Percentiles rank a stretch among this genome's conserved stretches.
Evolutionary conservation across 30 jellyfish, hydroid and myxozoan species (phyloP).

Genomic region (Catostylus mosaicus): DNA sequence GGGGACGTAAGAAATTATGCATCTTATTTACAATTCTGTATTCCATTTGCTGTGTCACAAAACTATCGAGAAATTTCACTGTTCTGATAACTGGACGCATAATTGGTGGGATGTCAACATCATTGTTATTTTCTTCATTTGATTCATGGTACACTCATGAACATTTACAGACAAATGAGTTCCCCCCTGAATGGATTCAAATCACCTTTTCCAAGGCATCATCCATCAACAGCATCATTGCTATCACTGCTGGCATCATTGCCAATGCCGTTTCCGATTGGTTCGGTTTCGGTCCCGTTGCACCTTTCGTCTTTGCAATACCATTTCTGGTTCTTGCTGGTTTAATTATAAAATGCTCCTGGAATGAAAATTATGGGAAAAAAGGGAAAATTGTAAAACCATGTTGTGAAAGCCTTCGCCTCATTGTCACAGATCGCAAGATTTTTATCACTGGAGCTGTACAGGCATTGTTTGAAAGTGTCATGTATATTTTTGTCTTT

Average conservation of each 20-base stretch:
- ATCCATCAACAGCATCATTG: constrained; percentile 79
- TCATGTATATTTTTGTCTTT: constrained; percentile 93
- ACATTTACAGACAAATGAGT: constrained; percentile 77
- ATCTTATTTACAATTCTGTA: constrained; percentile 80
- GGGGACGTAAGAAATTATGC: constrained; percentile 92
- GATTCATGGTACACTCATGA: constrained; percentile 97
- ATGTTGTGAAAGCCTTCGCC: constrained; percentile 80
- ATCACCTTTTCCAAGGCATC: constrained; percentile 90
- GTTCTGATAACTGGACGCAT: constrained; percentile 84
- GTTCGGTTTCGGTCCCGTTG: constrained; percentile 89
- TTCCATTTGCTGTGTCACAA: constrained; percentile 88
- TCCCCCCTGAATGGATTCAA: constrained; percentile 95
- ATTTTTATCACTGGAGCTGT: constrained; percentile 90
- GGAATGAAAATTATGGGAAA: constrained; percentile 93
- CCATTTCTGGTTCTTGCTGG: constrained; percentile 90
- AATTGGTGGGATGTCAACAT: constrained; percentile 92
- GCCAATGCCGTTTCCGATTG: constrained; percentile 86
- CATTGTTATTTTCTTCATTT: constrained; percentile 89
- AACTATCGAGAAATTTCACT: constrained; percentile 66
- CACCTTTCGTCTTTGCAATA: constrained; percentile 93
- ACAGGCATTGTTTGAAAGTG: constrained; percentile 96
- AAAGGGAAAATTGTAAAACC: constrained; percentile 79
- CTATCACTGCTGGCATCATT: constrained; percentile 85
- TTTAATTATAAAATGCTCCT: constrained; percentile 69
- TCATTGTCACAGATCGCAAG: constrained; percentile 58